Conservation (phyloP, 2,113 vertebrate genomes). For the Puma concolor region DNA sequence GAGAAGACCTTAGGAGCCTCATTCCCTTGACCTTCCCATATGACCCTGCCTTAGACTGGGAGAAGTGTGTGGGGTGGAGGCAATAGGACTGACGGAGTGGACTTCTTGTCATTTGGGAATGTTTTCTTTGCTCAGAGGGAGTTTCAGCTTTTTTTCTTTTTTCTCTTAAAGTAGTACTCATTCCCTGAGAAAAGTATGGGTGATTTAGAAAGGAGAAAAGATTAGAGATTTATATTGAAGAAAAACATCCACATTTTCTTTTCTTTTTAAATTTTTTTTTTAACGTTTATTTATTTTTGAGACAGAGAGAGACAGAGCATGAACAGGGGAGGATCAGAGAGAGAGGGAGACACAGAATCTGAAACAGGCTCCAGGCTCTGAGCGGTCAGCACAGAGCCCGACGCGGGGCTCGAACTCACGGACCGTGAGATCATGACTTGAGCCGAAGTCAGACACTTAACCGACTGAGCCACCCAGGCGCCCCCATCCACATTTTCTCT, state of each 20-base stretch:
- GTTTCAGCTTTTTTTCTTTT: not conserved
- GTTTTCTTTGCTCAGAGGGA: constrained; percentile 31
- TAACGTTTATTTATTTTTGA: no score
- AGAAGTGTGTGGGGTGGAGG: not conserved
- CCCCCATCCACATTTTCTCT: constrained; percentile 3
- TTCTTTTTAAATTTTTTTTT: no score
- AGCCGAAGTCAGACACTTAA: no score
- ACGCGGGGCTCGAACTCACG: no score
- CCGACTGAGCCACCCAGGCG: no score
- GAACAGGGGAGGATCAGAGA: no score
- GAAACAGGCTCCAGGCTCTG: no score
- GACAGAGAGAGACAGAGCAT: no score
- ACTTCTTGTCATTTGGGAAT: constrained; percentile 43
- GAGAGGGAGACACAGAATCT: no score
- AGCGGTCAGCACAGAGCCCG: no score
- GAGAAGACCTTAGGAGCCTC: not conserved
- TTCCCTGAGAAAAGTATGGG: constrained; percentile 20
- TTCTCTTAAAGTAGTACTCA: constrained; percentile 18
- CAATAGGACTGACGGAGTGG: not conserved
- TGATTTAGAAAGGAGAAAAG: constrained; percentile 44
- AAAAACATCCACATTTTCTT: constrained; percentile 36
- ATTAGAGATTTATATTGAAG: constrained; percentile 6
- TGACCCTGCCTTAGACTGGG: not conserved
- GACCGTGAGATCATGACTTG: no score
- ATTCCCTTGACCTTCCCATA: constrained; percentile 25